Base-by-base conservation (phyloP, 2,888 invertebrate genomes). In the Ligdia adustata region DNA sequence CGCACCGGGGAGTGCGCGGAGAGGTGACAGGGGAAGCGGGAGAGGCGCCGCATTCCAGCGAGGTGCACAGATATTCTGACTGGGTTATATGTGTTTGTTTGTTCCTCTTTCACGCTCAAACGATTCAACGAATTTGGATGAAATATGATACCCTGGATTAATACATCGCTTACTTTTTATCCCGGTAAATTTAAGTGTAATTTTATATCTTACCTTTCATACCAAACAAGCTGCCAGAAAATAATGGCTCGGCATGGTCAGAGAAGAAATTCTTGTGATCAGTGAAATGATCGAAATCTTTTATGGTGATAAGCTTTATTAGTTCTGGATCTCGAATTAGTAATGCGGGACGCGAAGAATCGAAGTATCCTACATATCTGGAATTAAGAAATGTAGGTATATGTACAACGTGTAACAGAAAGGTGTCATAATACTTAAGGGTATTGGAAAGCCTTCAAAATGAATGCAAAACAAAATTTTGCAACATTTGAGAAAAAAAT, bases 211-310 rank as follows among this genome's bases (percentile, higher is more conserved):
- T 63, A 84, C 85, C 86, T 75, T 71, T 79, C 81, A 86, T 76
- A 34, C 68, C 54, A 2, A 86, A 41, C 1, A 87, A 39, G 43
- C 84, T 85, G 12, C 57, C 64, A n/a, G 75, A 79, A 22, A 91
- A 66, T 1, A 91, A 55, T 0, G 85, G 84, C 14, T 92, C 92
- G 0, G 76, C 49, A 0, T 86, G 76, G 1, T 66, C 72, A 12
- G 77, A 64, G 1, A 90, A 61, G 26, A 90, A 77, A 2, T 66
- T 55, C 20, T 75, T 74, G 51, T 91, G 91, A 35, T 92, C 90
- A 0, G 83, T 69, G 48, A 92, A 92, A 55, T 91, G 87, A 31
- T 92, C 92, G 24, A 92, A 92, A 51, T 92, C 91, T 58, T 92
- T 92, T 0, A 92, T 80, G 0, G 90, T 83, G 11, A 92, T 82